Conservation (phyloP, 1,140 invertebrate genomes). For the Apis dorsata region DNA sequence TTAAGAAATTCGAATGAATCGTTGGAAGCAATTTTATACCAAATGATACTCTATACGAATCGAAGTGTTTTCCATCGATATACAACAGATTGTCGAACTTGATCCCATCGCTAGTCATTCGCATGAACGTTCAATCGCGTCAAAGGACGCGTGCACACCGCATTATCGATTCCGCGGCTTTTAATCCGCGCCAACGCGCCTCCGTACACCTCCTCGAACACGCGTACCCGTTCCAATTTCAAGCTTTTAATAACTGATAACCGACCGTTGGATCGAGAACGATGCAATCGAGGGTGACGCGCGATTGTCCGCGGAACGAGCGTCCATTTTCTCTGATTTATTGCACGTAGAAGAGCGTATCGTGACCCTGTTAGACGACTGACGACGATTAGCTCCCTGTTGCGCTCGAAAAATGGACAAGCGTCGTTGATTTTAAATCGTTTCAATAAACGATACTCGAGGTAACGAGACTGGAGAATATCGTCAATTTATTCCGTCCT, state of each 20-base stretch:
- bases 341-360: constrained; percentile 15
- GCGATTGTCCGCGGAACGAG: background rate
- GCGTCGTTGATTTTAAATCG: background rate
- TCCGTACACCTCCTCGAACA: too few species aligned
- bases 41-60: too few species aligned
- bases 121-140: constrained; percentile 38
- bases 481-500: too few species aligned
- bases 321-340: constrained; percentile 29
- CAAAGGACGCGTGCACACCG: constrained; percentile 25
- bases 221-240: constrained; percentile 14
- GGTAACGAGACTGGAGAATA: too few species aligned
- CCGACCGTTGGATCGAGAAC: background rate
- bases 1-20: too few species aligned
- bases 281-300: background rate
- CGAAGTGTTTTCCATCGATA: too few species aligned
- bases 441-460: too few species aligned
- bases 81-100: too few species aligned
- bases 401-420: background rate
- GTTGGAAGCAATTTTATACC: too few species aligned
- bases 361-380: constrained; percentile 23
- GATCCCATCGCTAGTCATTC: too few species aligned
- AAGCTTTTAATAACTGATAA: constrained; percentile 26
- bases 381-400: background rate
- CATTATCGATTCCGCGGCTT: constrained; percentile 46
- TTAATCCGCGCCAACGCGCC: constrained; percentile 25